phyloP scores from a whole-genome alignment of 1,140 invertebrate genomes.

The Hylaeus volcanicus region DNA sequence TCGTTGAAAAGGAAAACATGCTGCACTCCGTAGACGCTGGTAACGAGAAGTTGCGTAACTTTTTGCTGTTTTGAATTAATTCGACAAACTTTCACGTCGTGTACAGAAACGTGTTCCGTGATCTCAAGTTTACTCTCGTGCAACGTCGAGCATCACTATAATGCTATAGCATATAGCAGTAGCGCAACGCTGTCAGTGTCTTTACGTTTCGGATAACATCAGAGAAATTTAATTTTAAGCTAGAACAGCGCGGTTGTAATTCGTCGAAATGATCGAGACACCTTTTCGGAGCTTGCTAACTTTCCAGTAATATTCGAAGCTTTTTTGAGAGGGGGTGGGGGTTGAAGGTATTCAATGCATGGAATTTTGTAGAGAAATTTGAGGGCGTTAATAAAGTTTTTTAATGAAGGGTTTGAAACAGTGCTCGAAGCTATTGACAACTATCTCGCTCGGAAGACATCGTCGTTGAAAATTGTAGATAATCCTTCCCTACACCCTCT shows the following conservation, averaged over 20 bases:
- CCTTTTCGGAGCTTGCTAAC: not conserved
- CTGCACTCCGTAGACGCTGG: too few relatives aligned
- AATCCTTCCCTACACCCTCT: not conserved
- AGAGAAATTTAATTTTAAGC: conserved; percentile 17
- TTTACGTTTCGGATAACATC: not conserved
- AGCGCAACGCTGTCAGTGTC: not conserved
- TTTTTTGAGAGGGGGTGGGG: too few relatives aligned
- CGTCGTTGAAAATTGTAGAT: not conserved
- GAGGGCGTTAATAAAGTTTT: not conserved
- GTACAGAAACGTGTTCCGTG: too few relatives aligned
- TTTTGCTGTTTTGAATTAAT: not conserved
- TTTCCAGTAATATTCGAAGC: not conserved
- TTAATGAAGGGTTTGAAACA: not conserved
- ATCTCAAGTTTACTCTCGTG: not conserved
- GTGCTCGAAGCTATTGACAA: not conserved
- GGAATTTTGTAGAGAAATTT: not conserved
- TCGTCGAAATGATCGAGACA: conserved; percentile 10
- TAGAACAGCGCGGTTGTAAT: not conserved
- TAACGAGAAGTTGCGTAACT: not conserved
- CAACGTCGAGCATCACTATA: not conserved
- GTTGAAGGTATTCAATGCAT: not conserved
- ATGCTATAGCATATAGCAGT: not conserved
- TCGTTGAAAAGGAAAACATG: not conserved
- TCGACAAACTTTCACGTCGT: not conserved
- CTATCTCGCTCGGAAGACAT: not conserved